These are phyloP conservation scores for Oryzias celebensis DNA, from an alignment of 2,113 vertebrate species.

Conservation along the genomic window DNA sequence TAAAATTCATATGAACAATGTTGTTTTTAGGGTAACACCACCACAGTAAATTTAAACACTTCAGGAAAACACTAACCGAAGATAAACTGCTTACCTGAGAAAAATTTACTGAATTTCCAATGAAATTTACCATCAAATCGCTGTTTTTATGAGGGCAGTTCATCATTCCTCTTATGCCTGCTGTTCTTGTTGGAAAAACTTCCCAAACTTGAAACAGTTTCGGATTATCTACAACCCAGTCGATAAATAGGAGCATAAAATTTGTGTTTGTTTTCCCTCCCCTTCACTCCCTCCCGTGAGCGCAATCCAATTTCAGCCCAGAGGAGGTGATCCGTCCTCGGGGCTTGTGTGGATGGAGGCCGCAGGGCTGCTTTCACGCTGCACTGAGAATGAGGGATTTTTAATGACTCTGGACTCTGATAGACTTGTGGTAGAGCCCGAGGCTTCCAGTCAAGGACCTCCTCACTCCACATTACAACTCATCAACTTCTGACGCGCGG, in stretches of 20 bases:
- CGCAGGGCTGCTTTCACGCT: conserved; percentile 53
- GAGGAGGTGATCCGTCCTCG: conserved; percentile 59
- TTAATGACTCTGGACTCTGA: conserved; percentile 67
- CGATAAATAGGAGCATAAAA: conserved; percentile 60
- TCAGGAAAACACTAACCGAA: neutral
- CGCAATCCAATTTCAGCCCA: conserved; percentile 64
- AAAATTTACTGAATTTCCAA: conserved; percentile 30
- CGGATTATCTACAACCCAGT: conserved; percentile 49
- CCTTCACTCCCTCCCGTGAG: conserved; percentile 29
- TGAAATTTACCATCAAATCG: conserved; percentile 14
- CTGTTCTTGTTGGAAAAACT: conserved; percentile 40
- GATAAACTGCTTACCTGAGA: conserved; percentile 6
- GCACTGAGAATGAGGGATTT: conserved; percentile 68
- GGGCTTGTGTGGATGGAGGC: conserved; percentile 56
- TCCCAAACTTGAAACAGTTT: conserved; percentile 55
- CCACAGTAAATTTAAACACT: neutral
- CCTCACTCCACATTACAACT: conserved; percentile 60
- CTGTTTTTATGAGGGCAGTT: conserved; percentile 44
- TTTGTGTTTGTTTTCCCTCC: conserved; percentile 5
- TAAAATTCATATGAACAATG: no score
- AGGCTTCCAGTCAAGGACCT: conserved; percentile 65
- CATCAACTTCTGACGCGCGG: conserved; percentile 49
- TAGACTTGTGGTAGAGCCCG: conserved; percentile 60
- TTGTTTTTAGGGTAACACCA: no score
- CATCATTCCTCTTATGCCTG: conserved; percentile 32